Evolutionary conservation across 2,797 vertebrate species (phyloP).

Genomic region (Typhlichthys eigenmanni): DNA sequence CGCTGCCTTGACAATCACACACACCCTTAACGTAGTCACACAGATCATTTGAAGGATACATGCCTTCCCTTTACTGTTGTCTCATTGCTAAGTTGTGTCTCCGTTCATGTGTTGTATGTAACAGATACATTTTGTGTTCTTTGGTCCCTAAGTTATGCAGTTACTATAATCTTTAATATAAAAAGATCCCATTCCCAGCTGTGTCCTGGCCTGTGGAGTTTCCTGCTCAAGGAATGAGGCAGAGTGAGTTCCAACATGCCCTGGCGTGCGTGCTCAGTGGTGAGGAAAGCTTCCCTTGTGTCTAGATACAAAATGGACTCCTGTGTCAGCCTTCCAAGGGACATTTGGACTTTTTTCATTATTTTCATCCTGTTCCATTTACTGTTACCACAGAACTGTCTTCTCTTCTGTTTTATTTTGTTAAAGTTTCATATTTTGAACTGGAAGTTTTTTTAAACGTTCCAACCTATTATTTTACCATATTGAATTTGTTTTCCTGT

Average conservation of each 20-base stretch:
- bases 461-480: conserved; percentile 19
- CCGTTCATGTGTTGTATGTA: not conserved
- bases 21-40: conserved; percentile 8
- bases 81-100: not conserved
- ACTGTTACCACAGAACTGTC: not conserved
- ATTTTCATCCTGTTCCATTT: conserved; percentile 16
- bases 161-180: conserved; percentile 25
- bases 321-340: conserved; percentile 29
- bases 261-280: conserved; percentile 31
- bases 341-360: conserved; percentile 25
- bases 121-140: not conserved
- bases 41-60: not conserved
- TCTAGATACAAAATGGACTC: conserved; percentile 50
- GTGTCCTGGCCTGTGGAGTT: conserved; percentile 18
- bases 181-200: conserved; percentile 11
- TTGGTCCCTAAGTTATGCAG: not conserved
- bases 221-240: conserved; percentile 43
- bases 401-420: no score
- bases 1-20: conserved; percentile 68
- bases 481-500: conserved; percentile 31
- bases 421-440: conserved; percentile 40
- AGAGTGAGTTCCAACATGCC: conserved; percentile 36
- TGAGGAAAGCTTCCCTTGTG: conserved; percentile 35
- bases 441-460: conserved; percentile 62
- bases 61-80: not conserved